Percentiles rank a stretch among this genome's conserved stretches.
Evolutionary conservation across 1,140 invertebrate species (phyloP).

Genomic region (Drosophila triauraria): DNA sequence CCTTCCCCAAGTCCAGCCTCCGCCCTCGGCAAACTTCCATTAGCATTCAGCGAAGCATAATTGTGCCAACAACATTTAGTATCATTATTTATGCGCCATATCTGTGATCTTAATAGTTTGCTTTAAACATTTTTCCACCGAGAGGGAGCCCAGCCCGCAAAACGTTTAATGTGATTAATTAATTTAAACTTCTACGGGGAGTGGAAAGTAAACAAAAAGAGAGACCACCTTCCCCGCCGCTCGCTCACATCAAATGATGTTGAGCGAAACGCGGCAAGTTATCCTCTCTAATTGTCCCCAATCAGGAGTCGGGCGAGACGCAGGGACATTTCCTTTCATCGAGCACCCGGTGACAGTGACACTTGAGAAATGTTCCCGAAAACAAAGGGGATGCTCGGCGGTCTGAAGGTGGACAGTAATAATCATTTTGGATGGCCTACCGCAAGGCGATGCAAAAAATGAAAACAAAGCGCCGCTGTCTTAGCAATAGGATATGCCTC

Average conservation of each 20-base stretch:
- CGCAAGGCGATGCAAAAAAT: slow-evolving; percentile 50
- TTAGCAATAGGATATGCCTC: neutral
- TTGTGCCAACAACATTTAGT: slow-evolving; percentile 74
- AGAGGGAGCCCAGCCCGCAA: slow-evolving; percentile 19
- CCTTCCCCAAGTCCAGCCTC: neutral
- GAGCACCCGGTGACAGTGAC: slow-evolving; percentile 64
- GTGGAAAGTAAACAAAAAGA: slow-evolving; percentile 5
- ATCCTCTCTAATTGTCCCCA: slow-evolving; percentile 55
- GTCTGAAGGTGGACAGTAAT: slow-evolving; percentile 17
- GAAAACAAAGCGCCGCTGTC: slow-evolving; percentile 3
- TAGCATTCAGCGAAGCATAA: slow-evolving; percentile 65
- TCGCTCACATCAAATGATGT: slow-evolving; percentile 7
- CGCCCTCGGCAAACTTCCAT: slow-evolving; percentile 27
- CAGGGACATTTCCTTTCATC: slow-evolving; percentile 42
- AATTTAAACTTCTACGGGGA: slow-evolving; percentile 62
- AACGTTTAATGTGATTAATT: slow-evolving; percentile 79
- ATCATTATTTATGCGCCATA: slow-evolving; percentile 74
- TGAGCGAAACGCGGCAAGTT: slow-evolving; percentile 4
- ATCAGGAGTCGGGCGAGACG: slow-evolving; percentile 25
- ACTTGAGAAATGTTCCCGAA: slow-evolving; percentile 63
- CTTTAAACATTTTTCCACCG: slow-evolving; percentile 60
- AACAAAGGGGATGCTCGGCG: slow-evolving; percentile 18
- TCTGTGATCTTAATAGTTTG: slow-evolving; percentile 79
- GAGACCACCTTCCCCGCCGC: neutral
- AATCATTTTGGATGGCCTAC: slow-evolving; percentile 35